phyloP scores from a whole-genome alignment of 1,140 invertebrate genomes.

The Heliconius congener region DNA sequence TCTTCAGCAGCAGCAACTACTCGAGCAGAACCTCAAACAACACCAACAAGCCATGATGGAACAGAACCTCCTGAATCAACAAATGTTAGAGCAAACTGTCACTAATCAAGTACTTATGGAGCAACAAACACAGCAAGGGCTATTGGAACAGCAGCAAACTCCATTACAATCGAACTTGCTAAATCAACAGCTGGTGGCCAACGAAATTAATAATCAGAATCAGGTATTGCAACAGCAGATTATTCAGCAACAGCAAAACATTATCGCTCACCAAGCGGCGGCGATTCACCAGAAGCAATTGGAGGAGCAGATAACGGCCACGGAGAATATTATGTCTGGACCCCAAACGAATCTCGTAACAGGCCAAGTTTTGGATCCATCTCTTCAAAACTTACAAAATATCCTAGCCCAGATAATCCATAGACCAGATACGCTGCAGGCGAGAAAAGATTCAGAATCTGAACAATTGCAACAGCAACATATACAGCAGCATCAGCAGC shows the following conservation, averaged over 20 bases:
- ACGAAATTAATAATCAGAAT: slow-evolving; percentile 75
- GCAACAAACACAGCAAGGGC: slow-evolving; percentile 71
- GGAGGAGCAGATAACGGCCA: slow-evolving; percentile 69
- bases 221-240: slow-evolving; percentile 73
- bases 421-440: slow-evolving; percentile 65
- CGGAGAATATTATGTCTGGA: slow-evolving; percentile 64
- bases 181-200: slow-evolving; percentile 60
- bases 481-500: slow-evolving; percentile 46
- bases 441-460: slow-evolving; percentile 74
- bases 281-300: slow-evolving; percentile 80
- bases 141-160: slow-evolving; percentile 64
- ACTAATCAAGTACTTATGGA: slow-evolving; percentile 71
- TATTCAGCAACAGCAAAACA: slow-evolving; percentile 73
- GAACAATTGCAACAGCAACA: slow-evolving; percentile 55
- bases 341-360: slow-evolving; percentile 64
- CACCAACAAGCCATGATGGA: slow-evolving; percentile 75
- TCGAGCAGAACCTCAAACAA: slow-evolving; percentile 67
- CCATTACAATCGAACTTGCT: slow-evolving; percentile 57
- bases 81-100: slow-evolving; percentile 82
- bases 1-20: slow-evolving; percentile 63
- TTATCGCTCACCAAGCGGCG: slow-evolving; percentile 73
- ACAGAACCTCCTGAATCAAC: slow-evolving; percentile 83
- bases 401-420: slow-evolving; percentile 77
- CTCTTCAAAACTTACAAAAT: slow-evolving; percentile 76
- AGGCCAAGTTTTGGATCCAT: slow-evolving; percentile 69